Conservation (phyloP, 2,113 vertebrate species). For the Takifugu flavidus region DNA sequence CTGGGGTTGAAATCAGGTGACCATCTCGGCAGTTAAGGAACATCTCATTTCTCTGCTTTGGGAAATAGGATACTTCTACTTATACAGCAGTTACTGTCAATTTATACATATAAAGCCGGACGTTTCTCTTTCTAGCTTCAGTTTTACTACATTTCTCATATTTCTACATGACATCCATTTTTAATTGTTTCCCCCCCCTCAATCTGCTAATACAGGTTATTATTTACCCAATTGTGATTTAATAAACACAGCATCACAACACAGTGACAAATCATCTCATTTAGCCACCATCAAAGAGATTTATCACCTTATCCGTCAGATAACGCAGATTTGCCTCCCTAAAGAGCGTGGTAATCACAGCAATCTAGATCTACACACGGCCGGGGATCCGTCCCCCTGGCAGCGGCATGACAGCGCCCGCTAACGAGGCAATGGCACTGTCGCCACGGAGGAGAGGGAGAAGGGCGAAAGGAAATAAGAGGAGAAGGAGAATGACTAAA, state of each 20-base stretch:
- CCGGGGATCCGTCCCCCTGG: conserved; percentile 38
- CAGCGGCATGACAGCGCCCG: conserved; percentile 52
- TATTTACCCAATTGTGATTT: neutral
- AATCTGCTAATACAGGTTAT: conserved; percentile 3
- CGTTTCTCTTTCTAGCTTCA: too few relatives aligned
- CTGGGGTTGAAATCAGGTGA: too few relatives aligned
- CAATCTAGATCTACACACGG: conserved; percentile 41
- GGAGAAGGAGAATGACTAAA: conserved; percentile 47
- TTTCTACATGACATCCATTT: too few relatives aligned
- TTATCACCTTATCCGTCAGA: conserved; percentile 19
- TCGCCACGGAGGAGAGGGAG: conserved; percentile 8
- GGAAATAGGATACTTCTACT: too few relatives aligned
- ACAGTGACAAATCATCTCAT: conserved; percentile 20
- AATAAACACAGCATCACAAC: neutral
- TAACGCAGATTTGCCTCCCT: conserved; percentile 34
- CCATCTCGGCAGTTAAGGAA: too few relatives aligned
- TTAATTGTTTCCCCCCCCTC: too few relatives aligned
- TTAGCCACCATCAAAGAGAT: conserved; percentile 6
- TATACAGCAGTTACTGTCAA: too few relatives aligned
- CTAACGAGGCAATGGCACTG: conserved; percentile 46
- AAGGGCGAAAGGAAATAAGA: neutral
- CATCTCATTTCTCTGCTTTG: too few relatives aligned
- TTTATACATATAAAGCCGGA: too few relatives aligned
- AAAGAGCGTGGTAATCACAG: conserved; percentile 39
- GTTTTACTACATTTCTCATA: too few relatives aligned